Conservation (phyloP, 2,113 vertebrate species). For the Lucifuga dentata region DNA sequence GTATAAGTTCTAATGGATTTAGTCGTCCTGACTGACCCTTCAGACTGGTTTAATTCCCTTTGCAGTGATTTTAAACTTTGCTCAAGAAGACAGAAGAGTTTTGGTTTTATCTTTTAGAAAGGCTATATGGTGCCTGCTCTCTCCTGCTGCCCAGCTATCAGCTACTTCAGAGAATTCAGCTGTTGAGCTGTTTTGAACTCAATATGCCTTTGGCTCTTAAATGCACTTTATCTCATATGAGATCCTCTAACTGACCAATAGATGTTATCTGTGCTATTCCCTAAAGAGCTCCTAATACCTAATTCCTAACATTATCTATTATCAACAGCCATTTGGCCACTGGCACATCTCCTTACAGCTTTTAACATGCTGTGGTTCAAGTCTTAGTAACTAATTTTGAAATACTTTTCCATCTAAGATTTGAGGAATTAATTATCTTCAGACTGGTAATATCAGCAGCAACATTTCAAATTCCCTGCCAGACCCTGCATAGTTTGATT, state of each 20-base stretch:
- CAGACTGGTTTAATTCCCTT: no score
- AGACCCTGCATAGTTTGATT: no score
- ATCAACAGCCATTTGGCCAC: conserved; percentile 45
- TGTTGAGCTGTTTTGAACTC: conserved; percentile 53
- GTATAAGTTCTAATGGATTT: no score
- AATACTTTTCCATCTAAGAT: background rate
- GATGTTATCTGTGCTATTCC: conserved; percentile 42
- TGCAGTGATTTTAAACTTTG: conserved; percentile 14
- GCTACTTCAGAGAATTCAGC: conserved; percentile 54
- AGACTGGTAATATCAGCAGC: conserved; percentile 1
- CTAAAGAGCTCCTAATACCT: conserved; percentile 34
- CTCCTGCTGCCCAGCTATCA: conserved; percentile 46
- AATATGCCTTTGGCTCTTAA: conserved; percentile 39
- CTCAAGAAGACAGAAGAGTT: conserved; percentile 2
- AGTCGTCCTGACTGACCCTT: no score
- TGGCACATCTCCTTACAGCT: conserved; percentile 23
- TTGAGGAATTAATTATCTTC: conserved; percentile 1
- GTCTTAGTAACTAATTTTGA: conserved; percentile 5
- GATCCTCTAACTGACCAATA: conserved; percentile 46
- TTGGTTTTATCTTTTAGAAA: background rate
- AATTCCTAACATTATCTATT: conserved; percentile 34
- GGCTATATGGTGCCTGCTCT: conserved; percentile 20
- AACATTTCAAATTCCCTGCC: no score
- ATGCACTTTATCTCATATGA: conserved; percentile 36
- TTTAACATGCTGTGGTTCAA: conserved; percentile 8